A percentile compares a stretch with the other conserved stretches of the same genome.
These are phyloP conservation scores for Anarrhichthys ocellatus DNA, from an alignment of 2,113 vertebrate genomes.

Conservation along the genomic window DNA sequence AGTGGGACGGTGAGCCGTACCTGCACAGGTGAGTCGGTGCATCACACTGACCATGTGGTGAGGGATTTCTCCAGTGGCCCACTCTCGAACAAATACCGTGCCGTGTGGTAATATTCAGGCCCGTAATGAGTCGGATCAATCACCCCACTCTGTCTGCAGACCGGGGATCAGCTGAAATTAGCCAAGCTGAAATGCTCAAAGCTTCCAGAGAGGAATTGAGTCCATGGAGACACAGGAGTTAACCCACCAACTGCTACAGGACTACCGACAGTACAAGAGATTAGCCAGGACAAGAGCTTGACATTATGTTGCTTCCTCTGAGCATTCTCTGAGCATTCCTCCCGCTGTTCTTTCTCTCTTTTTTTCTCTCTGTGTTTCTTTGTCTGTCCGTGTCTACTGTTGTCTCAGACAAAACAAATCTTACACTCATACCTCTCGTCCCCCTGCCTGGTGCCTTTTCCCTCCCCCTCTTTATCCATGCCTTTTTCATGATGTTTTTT, in stretches of 20 bases:
- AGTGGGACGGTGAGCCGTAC: background rate
- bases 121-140: slow-evolving; percentile 65
- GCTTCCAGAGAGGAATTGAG: slow-evolving; percentile 26
- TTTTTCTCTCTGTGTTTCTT: slow-evolving; percentile 5
- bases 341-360: slow-evolving; percentile 6
- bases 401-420: slow-evolving; percentile 45
- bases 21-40: background rate
- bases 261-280: slow-evolving; percentile 48
- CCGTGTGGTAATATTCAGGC: slow-evolving; percentile 43
- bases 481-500: slow-evolving; percentile 63
- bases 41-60: background rate
- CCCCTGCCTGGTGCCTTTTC: background rate
- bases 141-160: slow-evolving; percentile 29
- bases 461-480: slow-evolving; percentile 5
- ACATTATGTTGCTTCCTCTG: slow-evolving; percentile 51
- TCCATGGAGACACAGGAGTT: slow-evolving; percentile 49
- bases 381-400: slow-evolving; percentile 15
- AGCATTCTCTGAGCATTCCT: slow-evolving; percentile 48
- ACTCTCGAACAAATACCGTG: slow-evolving; percentile 26
- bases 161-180: slow-evolving; percentile 55
- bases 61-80: slow-evolving; percentile 12
- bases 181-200: slow-evolving; percentile 45
- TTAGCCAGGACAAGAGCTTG: slow-evolving; percentile 42
- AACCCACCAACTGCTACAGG: slow-evolving; percentile 51
- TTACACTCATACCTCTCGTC: slow-evolving; percentile 7